These are phyloP conservation scores for Xyliphius kryptos DNA, from an alignment of 2,113 vertebrate species.

Conservation along the genomic window DNA sequence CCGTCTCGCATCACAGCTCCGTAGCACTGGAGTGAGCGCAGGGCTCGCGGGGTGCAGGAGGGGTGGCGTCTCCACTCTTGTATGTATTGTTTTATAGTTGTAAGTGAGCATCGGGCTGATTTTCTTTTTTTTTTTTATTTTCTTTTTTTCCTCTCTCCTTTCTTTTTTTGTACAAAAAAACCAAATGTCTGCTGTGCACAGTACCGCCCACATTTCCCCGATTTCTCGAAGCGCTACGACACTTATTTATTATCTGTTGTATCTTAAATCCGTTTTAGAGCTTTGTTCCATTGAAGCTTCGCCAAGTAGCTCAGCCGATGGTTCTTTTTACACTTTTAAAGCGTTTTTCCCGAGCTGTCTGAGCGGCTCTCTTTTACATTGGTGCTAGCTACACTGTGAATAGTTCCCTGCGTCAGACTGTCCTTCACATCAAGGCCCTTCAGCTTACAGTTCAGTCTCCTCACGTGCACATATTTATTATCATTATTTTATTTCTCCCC, in stretches of 20 bases:
- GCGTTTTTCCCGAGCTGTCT: slow-evolving; percentile 64
- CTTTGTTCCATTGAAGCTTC: slow-evolving; percentile 54
- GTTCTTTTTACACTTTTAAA: slow-evolving; percentile 62
- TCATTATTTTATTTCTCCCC: neutral
- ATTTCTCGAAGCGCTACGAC: slow-evolving; percentile 68
- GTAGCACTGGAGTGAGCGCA: slow-evolving; percentile 37
- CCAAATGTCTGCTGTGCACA: slow-evolving; percentile 94
- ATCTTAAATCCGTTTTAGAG: slow-evolving; percentile 70
- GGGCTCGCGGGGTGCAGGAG: no score
- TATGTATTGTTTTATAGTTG: slow-evolving; percentile 99
- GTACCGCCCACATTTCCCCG: slow-evolving; percentile 84
- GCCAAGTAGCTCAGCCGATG: slow-evolving; percentile 55
- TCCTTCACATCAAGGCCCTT: slow-evolving; percentile 37
- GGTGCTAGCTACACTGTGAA: slow-evolving; percentile 99
- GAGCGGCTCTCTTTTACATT: slow-evolving; percentile 79
- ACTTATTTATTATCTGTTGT: slow-evolving; percentile 98
- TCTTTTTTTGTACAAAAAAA: no score
- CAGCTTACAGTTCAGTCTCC: slow-evolving; percentile 31
- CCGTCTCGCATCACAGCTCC: slow-evolving; percentile 9
- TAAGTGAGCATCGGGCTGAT: slow-evolving; percentile 98
- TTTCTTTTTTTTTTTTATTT: slow-evolving; percentile 80
- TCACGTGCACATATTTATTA: no score
- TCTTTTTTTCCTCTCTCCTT: no score
- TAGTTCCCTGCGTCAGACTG: slow-evolving; percentile 46
- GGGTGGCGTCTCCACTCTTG: no score